Conservation (phyloP, 1,140 invertebrate species). For the Akabosia matsudoensis region DNA sequence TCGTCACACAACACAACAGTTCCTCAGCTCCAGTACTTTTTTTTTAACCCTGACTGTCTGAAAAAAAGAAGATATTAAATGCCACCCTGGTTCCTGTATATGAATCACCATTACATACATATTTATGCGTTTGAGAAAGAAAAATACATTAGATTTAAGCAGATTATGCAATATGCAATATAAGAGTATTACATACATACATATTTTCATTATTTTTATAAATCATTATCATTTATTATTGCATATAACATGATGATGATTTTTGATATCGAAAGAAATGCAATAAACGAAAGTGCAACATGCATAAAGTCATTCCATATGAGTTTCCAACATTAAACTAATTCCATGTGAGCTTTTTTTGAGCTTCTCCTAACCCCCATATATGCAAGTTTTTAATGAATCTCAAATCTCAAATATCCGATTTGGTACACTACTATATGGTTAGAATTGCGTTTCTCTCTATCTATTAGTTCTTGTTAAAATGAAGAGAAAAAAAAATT, state of each 20-base stretch:
- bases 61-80: not conserved
- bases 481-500: no score
- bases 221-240: not conserved
- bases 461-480: no score
- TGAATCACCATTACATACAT: not conserved
- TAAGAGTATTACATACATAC: not conserved
- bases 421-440: no score
- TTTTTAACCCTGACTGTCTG: not conserved
- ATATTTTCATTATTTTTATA: not conserved
- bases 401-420: no score
- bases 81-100: not conserved
- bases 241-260: not conserved
- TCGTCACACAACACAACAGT: constrained; percentile 16
- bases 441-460: no score
- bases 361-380: no score
- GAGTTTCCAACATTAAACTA: no score
- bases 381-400: no score
- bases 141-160: not conserved
- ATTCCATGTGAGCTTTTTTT: not conserved
- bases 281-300: constrained; percentile 2
- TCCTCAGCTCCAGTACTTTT: not conserved
- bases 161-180: constrained; percentile 1
- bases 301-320: no score
- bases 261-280: not conserved
- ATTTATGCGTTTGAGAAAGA: no score